Evolutionary conservation across 1,140 invertebrate genomes (phyloP).

Genomic region (Drosophila carrolli): DNA sequence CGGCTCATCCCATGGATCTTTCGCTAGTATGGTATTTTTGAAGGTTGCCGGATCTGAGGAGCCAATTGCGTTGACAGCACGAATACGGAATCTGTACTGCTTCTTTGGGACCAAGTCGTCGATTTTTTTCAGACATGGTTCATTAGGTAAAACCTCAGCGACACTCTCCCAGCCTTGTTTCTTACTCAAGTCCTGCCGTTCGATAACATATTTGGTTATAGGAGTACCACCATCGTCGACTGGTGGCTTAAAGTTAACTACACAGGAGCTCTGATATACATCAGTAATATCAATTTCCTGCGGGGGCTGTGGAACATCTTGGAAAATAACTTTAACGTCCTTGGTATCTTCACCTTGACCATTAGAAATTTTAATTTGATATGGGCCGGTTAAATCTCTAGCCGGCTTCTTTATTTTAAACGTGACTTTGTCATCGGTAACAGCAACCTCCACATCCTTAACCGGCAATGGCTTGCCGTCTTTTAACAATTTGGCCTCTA

Average conservation of each 20-base stretch:
- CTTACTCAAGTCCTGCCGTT: constrained; percentile 95
- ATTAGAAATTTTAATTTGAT: constrained; percentile 94
- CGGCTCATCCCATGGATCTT: constrained; percentile 99
- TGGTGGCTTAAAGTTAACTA: constrained; percentile 95
- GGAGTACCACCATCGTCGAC: constrained; percentile 97
- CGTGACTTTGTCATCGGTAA: constrained; percentile 94
- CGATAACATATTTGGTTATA: constrained; percentile 96
- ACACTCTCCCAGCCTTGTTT: constrained; percentile 95
- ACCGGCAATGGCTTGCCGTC: constrained; percentile 94
- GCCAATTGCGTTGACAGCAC: constrained; percentile 96
- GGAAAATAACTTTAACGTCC: constrained; percentile 93
- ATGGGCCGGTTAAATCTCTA: constrained; percentile 91
- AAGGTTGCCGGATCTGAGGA: constrained; percentile 95
- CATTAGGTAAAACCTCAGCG: constrained; percentile 89
- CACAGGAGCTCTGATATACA: constrained; percentile 95
- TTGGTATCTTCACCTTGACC: constrained; percentile 94
- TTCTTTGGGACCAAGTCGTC: constrained; percentile 94
- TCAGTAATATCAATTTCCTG: constrained; percentile 95
- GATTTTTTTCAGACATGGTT: constrained; percentile 92
- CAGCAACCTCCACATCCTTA: constrained; percentile 95
- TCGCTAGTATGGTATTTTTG: constrained; percentile 94
- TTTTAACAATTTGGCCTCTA: constrained; percentile 95
- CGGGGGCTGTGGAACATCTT: constrained; percentile 95
- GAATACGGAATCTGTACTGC: constrained; percentile 97
- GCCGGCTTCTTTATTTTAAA: constrained; percentile 96